These are phyloP conservation scores for Caretta caretta DNA, from an alignment of 2,113 vertebrate species.

Conservation along the genomic window DNA sequence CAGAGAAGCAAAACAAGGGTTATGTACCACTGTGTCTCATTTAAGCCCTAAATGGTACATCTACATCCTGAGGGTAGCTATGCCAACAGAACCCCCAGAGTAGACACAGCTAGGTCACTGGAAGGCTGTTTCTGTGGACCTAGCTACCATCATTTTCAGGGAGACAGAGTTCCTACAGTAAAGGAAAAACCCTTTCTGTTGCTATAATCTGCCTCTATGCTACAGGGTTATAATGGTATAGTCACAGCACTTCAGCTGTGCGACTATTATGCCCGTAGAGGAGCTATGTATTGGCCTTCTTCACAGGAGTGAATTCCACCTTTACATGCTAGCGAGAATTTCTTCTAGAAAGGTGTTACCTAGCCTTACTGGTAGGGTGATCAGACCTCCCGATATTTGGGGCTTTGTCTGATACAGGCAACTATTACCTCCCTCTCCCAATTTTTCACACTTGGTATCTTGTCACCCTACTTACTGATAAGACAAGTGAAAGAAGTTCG, in stretches of 20 bases:
- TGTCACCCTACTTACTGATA: neutral
- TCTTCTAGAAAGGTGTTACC: neutral
- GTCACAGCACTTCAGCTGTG: neutral
- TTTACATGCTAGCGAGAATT: neutral
- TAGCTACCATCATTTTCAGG: too few relatives aligned
- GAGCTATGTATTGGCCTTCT: neutral
- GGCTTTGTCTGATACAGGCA: neutral
- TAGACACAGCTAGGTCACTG: neutral
- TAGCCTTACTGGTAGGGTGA: neutral
- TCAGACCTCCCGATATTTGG: neutral
- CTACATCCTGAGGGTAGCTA: neutral
- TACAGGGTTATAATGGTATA: neutral
- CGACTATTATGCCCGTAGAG: neutral
- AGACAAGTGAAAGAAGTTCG: neutral
- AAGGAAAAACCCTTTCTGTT: neutral
- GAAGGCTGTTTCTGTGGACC: neutral
- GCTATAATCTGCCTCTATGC: neutral
- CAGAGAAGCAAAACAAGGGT: neutral
- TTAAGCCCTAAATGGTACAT: rapidly evolving
- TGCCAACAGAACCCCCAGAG: neutral
- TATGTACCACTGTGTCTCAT: neutral
- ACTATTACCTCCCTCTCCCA: neutral
- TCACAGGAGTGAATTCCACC: neutral
- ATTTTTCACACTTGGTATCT: neutral
- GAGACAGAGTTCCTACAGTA: neutral